phyloP scores from a whole-genome alignment of 1,140 invertebrate genomes.

The Cotesia glomerata region DNA sequence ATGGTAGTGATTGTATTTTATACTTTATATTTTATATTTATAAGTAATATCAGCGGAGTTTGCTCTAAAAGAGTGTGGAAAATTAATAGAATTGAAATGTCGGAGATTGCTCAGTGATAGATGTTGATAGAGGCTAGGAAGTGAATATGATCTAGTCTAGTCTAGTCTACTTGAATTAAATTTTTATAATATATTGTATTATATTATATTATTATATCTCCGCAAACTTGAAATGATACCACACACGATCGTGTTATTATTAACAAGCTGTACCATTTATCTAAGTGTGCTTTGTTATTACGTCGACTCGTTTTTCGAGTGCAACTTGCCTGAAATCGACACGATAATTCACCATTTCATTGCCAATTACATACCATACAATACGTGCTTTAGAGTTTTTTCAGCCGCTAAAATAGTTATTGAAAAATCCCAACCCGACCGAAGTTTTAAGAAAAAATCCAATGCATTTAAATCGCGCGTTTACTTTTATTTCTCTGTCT shows the following conservation, averaged over 20 bases:
- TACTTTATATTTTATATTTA: too few species aligned
- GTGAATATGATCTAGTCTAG: constrained; percentile 4
- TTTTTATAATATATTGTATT: constrained; percentile 3
- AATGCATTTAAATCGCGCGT: constrained; percentile 43
- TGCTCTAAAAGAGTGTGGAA: too few species aligned
- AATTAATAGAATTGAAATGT: background rate
- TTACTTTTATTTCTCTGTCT: constrained; percentile 9
- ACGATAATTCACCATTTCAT: background rate
- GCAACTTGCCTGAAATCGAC: background rate
- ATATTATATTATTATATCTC: background rate
- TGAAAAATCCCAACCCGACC: background rate
- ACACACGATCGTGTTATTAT: constrained; percentile 26
- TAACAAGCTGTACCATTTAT: background rate
- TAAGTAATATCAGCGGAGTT: too few species aligned
- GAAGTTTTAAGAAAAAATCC: constrained; percentile 7
- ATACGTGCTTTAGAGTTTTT: background rate
- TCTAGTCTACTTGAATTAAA: background rate
- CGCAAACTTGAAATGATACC: background rate
- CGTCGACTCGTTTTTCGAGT: too few species aligned
- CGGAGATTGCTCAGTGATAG: constrained; percentile 26
- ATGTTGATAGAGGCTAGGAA: constrained; percentile 28
- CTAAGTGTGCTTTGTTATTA: constrained; percentile 4
- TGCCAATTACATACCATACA: too few species aligned
- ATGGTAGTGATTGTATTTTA: too few species aligned
- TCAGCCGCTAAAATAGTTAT: background rate